Percentiles rank a stretch among this genome's conserved stretches.
Evolutionary conservation across 2,888 invertebrate species (phyloP).

Genomic region (Drymonia ruficornis): DNA sequence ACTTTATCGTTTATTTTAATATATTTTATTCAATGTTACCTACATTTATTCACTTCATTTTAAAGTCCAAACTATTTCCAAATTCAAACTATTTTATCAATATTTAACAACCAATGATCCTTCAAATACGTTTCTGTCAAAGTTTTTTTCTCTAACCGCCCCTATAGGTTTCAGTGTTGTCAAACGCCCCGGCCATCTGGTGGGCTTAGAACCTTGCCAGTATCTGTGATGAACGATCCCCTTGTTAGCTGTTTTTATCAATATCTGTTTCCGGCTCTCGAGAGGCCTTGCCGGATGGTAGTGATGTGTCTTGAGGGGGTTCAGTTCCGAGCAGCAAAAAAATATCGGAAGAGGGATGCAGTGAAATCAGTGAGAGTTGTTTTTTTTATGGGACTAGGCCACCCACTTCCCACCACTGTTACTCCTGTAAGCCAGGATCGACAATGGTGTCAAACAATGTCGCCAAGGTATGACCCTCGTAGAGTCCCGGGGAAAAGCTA

Average conservation of each 20-base stretch:
- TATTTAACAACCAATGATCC: slow-evolving; percentile 4
- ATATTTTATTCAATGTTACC: no score
- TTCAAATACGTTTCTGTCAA: slow-evolving; percentile 20
- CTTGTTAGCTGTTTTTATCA: slow-evolving; percentile 59
- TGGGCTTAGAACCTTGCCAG: slow-evolving; percentile 30
- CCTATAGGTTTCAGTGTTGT: slow-evolving; percentile 21
- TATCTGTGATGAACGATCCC: slow-evolving; percentile 39
- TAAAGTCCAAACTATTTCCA: not conserved
- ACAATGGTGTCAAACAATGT: no score
- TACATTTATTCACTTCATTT: no score
- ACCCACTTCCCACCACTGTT: no score
- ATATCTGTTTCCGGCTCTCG: slow-evolving; percentile 67
- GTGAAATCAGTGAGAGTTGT: not conserved
- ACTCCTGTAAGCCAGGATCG: no score
- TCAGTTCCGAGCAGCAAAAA: slow-evolving; percentile 38
- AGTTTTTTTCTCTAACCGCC: slow-evolving; percentile 1
- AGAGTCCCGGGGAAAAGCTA: no score
- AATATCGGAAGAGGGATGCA: not conserved
- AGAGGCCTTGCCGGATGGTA: slow-evolving; percentile 65
- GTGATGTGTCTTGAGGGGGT: slow-evolving; percentile 60
- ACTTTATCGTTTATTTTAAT: no score
- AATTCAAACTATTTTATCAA: not conserved
- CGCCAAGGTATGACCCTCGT: no score
- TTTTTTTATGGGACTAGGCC: no score
- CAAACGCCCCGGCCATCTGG: slow-evolving; percentile 32